phyloP scores from a whole-genome alignment of 64 coral and sea anemone genomes.

The Cladopsammia gracilis region DNA sequence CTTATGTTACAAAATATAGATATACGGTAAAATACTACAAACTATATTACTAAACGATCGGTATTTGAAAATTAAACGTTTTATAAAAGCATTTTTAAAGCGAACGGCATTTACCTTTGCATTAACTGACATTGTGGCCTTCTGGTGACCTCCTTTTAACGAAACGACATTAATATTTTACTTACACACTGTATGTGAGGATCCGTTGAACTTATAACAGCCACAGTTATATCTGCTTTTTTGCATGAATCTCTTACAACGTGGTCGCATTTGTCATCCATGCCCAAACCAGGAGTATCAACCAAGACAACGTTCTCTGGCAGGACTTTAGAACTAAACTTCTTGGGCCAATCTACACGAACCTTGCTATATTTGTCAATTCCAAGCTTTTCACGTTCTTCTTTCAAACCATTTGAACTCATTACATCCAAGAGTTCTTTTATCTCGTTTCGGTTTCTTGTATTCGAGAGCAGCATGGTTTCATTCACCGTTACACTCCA shows the following conservation, averaged over 20 bases:
- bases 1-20: no score
- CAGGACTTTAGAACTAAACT: background rate
- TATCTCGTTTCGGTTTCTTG: background rate
- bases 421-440: background rate
- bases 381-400: background rate
- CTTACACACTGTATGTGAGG: background rate
- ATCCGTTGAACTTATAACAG: background rate
- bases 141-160: no score
- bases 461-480: background rate
- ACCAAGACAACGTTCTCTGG: background rate
- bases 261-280: background rate
- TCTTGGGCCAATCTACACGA: background rate
- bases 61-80: no score
- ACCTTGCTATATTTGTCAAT: background rate
- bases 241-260: background rate
- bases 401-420: background rate
- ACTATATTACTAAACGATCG: no score
- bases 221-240: constrained; percentile 21
- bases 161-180: background rate
- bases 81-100: no score
- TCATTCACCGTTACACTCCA: background rate
- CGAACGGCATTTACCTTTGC: no score
- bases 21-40: no score
- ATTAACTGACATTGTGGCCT: no score
- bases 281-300: constrained; percentile 2